Evolutionary conservation across 2,797 vertebrate genomes (phyloP).

Genomic region (Mus spretus): DNA sequence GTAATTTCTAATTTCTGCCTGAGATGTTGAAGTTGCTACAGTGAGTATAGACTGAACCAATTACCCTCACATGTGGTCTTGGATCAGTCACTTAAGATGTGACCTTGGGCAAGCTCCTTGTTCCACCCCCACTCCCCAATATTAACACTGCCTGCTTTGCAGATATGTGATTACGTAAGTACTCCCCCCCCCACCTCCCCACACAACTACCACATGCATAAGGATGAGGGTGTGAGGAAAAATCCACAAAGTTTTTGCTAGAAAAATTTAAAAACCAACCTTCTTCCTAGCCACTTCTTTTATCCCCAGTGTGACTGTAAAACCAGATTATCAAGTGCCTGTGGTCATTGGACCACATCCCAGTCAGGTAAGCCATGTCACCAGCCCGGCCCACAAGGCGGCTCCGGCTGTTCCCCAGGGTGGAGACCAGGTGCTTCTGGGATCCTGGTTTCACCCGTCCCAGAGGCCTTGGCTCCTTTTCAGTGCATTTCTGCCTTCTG

Average conservation of each 20-base stretch:
- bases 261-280: slow-evolving; percentile 13
- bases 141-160: not conserved
- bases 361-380: not conserved
- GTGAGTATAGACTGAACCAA: not conserved
- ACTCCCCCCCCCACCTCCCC: not conserved
- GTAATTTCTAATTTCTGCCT: not conserved
- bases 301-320: not conserved
- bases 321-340: not conserved
- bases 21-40: not conserved
- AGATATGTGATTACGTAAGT: not conserved
- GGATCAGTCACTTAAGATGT: not conserved
- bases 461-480: slow-evolving; percentile 57
- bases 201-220: accelerated
- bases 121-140: not conserved
- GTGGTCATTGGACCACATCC: not conserved
- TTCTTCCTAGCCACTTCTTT: not conserved
- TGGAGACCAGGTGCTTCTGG: slow-evolving; percentile 48
- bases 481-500: slow-evolving; percentile 52
- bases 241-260: not conserved
- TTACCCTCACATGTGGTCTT: not conserved
- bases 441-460: not conserved
- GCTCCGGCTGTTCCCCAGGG: not conserved
- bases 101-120: not conserved
- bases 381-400: not conserved
- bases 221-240: not conserved